phyloP scores from a whole-genome alignment of 2,797 vertebrate genomes.

The Peromyscus melanophrys region DNA sequence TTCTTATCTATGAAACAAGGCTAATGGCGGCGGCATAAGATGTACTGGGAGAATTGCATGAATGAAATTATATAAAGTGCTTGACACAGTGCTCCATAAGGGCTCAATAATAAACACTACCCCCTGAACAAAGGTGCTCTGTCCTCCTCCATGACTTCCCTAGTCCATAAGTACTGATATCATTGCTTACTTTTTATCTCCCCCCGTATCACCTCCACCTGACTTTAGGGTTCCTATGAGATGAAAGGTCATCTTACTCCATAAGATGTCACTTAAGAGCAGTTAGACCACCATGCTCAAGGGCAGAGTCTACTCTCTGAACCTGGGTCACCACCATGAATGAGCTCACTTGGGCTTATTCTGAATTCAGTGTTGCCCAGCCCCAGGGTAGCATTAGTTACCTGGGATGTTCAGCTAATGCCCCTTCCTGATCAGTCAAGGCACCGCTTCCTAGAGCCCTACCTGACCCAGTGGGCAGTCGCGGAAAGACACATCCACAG shows the following conservation, averaged over 20 bases:
- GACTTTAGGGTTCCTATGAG: neutral
- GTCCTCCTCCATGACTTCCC: too few relatives aligned
- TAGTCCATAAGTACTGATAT: neutral
- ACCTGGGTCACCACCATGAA: neutral
- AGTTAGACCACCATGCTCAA: neutral
- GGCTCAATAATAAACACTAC: neutral
- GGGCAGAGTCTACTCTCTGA: neutral
- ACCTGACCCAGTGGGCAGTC: neutral
- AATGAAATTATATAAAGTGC: neutral
- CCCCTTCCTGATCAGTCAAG: neutral
- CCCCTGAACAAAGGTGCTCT: too few relatives aligned
- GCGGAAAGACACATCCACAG: fast-evolving
- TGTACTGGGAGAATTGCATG: neutral
- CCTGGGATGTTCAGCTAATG: neutral
- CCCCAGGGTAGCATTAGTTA: neutral
- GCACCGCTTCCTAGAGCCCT: neutral
- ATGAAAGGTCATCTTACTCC: neutral
- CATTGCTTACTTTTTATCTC: neutral
- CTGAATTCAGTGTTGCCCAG: neutral
- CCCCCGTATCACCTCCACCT: neutral
- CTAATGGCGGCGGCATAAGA: neutral
- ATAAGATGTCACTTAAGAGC: neutral
- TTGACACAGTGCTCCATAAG: neutral
- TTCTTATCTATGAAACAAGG: neutral
- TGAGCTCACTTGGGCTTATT: neutral